Evolutionary conservation across 2,113 vertebrate species (phyloP), one percentile per base, ranked within the genome.

Genomic region (Epinephelus fuscoguttatus): DNA sequence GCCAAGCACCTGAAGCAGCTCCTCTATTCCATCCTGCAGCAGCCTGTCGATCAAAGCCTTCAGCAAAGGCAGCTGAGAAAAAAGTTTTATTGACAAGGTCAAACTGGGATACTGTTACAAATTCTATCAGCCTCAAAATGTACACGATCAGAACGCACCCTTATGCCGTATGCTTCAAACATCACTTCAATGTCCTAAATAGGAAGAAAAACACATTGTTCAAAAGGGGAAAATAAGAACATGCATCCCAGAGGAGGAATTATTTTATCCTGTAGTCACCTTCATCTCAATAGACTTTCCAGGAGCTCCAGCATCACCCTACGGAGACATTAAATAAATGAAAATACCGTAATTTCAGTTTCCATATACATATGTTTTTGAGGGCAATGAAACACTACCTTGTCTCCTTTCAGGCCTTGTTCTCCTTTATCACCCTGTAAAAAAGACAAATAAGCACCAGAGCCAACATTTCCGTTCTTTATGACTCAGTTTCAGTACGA

Each of bases 141-240:
- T 10, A 12, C 15, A 27, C 0, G 15, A 1, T 71, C n/a, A 40
- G 42, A 61, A 27, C 95, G 69, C 90, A 97, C 97, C 95, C 96
- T 95, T 89, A 98, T 97, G 9, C 97, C 97, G 0, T 97, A 96
- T 3, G 87, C 91, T 80, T 98, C 97, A 90, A 98, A 97, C 85
- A 98, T 94, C 10, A n/a, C 85, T 90, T 97, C 97, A 79, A 98
- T 93, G 86, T 97, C 96, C 97, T 98, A 75, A 49, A 87, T 71
- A 13, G 88, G 73, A 82, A 10, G 11, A 27, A 72, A 89, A 84
- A 78, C 13, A 78, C 5, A 14, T 57, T 49, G 27, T 42, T 84
- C 30, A 74, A 74, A 71, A 18, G 12, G 37, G 13, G 21, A 63
- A 66, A 74, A 71, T 64, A 0, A 42, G 2, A 83, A 52, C 11